phyloP scores from a whole-genome alignment of 2,888 invertebrate genomes.

The Hirtodrosophila alboralis region DNA sequence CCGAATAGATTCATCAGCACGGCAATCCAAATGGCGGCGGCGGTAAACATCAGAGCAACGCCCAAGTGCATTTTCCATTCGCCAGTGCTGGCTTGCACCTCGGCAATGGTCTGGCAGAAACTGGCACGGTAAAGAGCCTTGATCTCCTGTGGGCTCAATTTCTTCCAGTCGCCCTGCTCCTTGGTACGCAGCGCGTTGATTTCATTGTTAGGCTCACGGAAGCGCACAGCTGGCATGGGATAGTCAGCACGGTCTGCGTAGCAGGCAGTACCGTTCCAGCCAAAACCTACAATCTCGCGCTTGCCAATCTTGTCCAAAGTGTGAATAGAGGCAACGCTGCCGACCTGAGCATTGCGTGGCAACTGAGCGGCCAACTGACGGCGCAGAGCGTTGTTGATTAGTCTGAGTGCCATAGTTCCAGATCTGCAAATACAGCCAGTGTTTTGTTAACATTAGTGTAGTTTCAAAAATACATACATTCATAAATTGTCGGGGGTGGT shows the following conservation, averaged over 20 bases:
- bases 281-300: slow-evolving; percentile 95
- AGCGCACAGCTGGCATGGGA: slow-evolving; percentile 96
- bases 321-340: slow-evolving; percentile 81
- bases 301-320: slow-evolving; percentile 88
- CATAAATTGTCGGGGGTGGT: not conserved
- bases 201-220: slow-evolving; percentile 91
- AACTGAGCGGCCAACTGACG: slow-evolving; percentile 75
- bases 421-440: slow-evolving; percentile 34
- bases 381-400: slow-evolving; percentile 77
- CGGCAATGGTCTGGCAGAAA: slow-evolving; percentile 97
- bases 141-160: slow-evolving; percentile 94
- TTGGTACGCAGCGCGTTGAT: slow-evolving; percentile 92
- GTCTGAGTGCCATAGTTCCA: slow-evolving; percentile 79
- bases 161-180: slow-evolving; percentile 99
- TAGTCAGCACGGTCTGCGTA: slow-evolving; percentile 92
- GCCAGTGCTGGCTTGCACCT: slow-evolving; percentile 88
- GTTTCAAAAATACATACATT: not conserved
- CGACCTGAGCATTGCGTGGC: slow-evolving; percentile 70
- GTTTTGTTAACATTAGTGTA: not conserved
- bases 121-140: slow-evolving; percentile 96
- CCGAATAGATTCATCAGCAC: slow-evolving; percentile 82
- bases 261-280: slow-evolving; percentile 91
- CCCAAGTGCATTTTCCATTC: slow-evolving; percentile 86
- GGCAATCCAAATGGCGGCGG: slow-evolving; percentile 76
- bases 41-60: slow-evolving; percentile 76